These are phyloP conservation scores for Prolemur simus DNA, from an alignment of 2,113 vertebrate species.

Conservation along the genomic window DNA sequence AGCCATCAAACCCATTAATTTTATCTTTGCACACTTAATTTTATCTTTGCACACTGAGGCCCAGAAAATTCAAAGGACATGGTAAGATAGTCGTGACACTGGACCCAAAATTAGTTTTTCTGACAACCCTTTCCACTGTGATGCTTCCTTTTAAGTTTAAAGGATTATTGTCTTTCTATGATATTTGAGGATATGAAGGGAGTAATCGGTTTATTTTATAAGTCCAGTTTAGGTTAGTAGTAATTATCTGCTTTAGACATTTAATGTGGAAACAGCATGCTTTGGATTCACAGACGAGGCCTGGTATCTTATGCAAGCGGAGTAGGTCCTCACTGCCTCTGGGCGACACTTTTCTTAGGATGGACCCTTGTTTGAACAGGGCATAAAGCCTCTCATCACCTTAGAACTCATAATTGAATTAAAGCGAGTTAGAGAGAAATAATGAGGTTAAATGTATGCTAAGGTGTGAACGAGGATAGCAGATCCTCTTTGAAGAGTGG, in stretches of 20 bases:
- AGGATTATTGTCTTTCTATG: not conserved
- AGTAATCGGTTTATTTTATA: not conserved
- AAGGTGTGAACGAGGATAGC: not conserved
- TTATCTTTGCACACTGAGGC: not conserved
- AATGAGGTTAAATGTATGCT: not conserved
- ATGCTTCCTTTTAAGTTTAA: not conserved
- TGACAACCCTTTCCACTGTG: not conserved
- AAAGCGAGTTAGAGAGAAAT: not conserved
- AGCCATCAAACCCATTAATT: not conserved
- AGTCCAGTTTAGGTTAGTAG: not conserved
- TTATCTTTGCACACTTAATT: not conserved
- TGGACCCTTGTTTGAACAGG: not conserved
- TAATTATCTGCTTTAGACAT: not conserved
- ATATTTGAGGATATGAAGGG: not conserved
- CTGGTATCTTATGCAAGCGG: not conserved
- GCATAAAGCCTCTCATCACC: not conserved
- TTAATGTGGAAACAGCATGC: not conserved
- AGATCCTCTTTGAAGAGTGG: not conserved
- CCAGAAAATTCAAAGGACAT: not conserved
- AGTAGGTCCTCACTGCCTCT: accelerated
- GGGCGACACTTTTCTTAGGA: not conserved
- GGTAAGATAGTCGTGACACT: not conserved
- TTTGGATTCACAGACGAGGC: not conserved
- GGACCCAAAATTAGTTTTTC: not conserved
- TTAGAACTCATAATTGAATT: not conserved